Evolutionary conservation across 64 coral and sea anemone species (phyloP).

Genomic region (Montipora cactus): DNA sequence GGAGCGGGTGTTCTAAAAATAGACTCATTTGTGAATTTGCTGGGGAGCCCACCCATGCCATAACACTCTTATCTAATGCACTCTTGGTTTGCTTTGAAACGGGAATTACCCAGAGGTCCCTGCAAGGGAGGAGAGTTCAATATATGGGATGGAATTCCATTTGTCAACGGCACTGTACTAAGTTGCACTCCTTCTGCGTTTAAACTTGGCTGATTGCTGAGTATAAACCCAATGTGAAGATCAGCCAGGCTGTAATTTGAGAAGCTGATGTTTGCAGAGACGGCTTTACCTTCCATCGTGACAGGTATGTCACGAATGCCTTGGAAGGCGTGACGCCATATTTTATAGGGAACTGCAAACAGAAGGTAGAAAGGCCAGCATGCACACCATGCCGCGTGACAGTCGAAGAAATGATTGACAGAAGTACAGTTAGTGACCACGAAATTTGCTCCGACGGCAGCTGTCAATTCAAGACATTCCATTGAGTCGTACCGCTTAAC

Average conservation of each 20-base stretch:
- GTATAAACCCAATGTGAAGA: slow-evolving; percentile 12
- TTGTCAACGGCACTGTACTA: background rate
- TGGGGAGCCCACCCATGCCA: no score
- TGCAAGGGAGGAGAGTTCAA: slow-evolving; percentile 5
- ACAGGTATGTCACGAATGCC: slow-evolving; percentile 67
- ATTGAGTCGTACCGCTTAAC: slow-evolving; percentile 71
- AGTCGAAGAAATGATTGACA: slow-evolving; percentile 85
- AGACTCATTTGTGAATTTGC: no score
- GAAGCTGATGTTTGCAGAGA: slow-evolving; percentile 24
- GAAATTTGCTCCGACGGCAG: slow-evolving; percentile 74
- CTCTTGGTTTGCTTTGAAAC: slow-evolving; percentile 15
- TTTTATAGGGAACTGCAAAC: slow-evolving; percentile 79
- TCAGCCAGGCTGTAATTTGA: slow-evolving; percentile 50
- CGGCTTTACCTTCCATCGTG: slow-evolving; percentile 52
- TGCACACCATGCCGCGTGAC: slow-evolving; percentile 78
- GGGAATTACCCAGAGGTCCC: slow-evolving; percentile 8
- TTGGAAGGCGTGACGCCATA: slow-evolving; percentile 71
- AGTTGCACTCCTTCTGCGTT: background rate
- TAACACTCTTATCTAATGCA: background rate
- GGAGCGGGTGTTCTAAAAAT: no score
- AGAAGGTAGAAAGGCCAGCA: slow-evolving; percentile 85
- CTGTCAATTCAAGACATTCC: slow-evolving; percentile 80
- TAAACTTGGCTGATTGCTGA: slow-evolving; percentile 36
- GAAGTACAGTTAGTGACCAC: slow-evolving; percentile 76
- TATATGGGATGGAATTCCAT: slow-evolving; percentile 7